A percentile compares a stretch with the other conserved stretches of the same genome.
phyloP scores from a whole-genome alignment of 2,888 invertebrate genomes.

The Deladenus siricidicola region DNA sequence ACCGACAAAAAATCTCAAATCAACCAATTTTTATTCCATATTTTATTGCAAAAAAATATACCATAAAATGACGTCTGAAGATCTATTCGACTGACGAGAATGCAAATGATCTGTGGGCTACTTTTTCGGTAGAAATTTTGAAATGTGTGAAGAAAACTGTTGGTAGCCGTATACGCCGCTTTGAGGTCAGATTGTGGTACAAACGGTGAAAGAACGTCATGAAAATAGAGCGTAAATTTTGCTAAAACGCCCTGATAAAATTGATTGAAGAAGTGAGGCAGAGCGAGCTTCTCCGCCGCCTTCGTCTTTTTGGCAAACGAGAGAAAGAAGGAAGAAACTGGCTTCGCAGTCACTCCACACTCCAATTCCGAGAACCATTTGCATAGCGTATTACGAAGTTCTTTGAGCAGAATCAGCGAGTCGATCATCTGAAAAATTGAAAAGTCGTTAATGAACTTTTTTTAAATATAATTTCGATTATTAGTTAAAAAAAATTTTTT shows the following conservation, averaged over 20 bases:
- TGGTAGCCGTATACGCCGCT: slow-evolving; percentile 5
- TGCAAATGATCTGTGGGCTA: slow-evolving; percentile 18
- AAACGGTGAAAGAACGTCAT: slow-evolving; percentile 17
- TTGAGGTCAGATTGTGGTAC: slow-evolving; percentile 16
- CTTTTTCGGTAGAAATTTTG: slow-evolving; percentile 19
- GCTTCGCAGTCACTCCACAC: slow-evolving; percentile 4
- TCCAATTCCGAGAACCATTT: slow-evolving; percentile 16
- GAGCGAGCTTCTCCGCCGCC: slow-evolving; percentile 8
- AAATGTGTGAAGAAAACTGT: slow-evolving; percentile 19
- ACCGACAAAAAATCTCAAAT: neutral
- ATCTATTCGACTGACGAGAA: slow-evolving; percentile 24
- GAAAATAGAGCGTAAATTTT: slow-evolving; percentile 32
- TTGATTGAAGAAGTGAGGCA: slow-evolving; percentile 28
- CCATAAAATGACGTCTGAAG: slow-evolving; percentile 22
- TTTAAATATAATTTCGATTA: too few species aligned
- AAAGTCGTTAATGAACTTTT: neutral
- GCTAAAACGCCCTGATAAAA: slow-evolving; percentile 30
- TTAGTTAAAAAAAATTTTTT: too few species aligned
- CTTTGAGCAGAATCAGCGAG: slow-evolving; percentile 17
- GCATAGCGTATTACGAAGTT: slow-evolving; percentile 7
- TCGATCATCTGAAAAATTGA: slow-evolving; percentile 14
- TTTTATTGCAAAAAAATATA: neutral
- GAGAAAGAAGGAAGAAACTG: slow-evolving; percentile 12
- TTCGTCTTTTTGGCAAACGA: slow-evolving; percentile 13
- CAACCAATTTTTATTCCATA: too few species aligned